A percentile compares a stretch with the other conserved stretches of the same genome.
Evolutionary conservation across 2,797 vertebrate genomes (phyloP).

Genomic region (Epinephelus awoara): DNA sequence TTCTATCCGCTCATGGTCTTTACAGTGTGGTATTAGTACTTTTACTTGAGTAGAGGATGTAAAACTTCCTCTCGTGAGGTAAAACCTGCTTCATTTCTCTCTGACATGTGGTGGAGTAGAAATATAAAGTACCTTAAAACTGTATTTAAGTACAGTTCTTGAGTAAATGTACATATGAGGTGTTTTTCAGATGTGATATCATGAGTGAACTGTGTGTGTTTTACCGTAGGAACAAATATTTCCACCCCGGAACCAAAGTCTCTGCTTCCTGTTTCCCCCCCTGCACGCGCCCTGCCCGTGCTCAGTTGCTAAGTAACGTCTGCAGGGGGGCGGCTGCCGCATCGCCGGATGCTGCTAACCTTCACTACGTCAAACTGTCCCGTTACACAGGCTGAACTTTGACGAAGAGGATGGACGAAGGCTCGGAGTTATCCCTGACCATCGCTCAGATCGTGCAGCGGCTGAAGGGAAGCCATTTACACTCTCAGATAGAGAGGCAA

Average conservation of each 20-base stretch:
- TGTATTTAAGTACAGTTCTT: too few species aligned
- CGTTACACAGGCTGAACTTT: neutral
- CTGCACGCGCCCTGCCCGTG: slow-evolving; percentile 2
- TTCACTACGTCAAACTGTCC: neutral
- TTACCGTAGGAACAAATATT: neutral
- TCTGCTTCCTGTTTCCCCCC: slow-evolving; percentile 72
- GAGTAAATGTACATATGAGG: too few species aligned
- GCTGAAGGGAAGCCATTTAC: slow-evolving; percentile 91
- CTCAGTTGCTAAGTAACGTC: slow-evolving; percentile 82
- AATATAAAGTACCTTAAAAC: too few species aligned
- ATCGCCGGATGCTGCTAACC: slow-evolving; percentile 35
- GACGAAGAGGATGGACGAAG: slow-evolving; percentile 87
- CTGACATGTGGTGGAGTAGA: too few species aligned
- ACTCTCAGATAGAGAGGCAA: slow-evolving; percentile 94
- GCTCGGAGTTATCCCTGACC: slow-evolving; percentile 88
- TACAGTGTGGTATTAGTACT: too few species aligned
- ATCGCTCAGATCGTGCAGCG: slow-evolving; percentile 94
- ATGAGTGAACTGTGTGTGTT: neutral
- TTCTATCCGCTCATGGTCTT: too few species aligned
- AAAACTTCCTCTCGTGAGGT: too few species aligned
- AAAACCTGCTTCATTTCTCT: too few species aligned
- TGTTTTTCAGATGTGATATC: neutral
- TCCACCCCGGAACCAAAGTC: slow-evolving; percentile 75
- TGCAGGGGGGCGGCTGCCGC: slow-evolving; percentile 39
- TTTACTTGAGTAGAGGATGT: too few species aligned